phyloP scores from a whole-genome alignment of 2,113 vertebrate genomes.

The Rhea americana region DNA sequence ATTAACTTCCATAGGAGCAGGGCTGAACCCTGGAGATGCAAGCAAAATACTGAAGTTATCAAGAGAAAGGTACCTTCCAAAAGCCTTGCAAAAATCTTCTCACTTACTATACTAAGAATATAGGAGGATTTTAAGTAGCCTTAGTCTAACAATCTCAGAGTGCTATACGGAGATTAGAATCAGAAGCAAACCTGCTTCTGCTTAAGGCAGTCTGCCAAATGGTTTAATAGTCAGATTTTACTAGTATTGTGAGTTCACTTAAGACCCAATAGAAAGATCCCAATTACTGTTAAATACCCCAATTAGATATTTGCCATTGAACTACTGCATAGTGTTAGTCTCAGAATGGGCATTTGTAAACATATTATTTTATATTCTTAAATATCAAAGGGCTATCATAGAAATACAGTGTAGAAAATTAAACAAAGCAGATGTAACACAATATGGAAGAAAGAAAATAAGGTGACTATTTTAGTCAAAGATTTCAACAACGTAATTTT shows the following conservation, averaged over 20 bases:
- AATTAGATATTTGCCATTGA: conserved; percentile 59
- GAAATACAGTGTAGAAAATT: conserved; percentile 33
- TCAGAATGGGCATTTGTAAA: conserved; percentile 57
- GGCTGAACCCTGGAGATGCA: neutral
- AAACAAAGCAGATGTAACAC: conserved; percentile 18
- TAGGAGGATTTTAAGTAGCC: conserved; percentile 62
- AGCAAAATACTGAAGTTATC: neutral
- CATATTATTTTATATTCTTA: conserved; percentile 15
- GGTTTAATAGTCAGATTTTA: conserved; percentile 65
- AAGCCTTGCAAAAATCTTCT: conserved; percentile 7
- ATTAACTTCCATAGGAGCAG: neutral
- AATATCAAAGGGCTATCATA: conserved; percentile 23
- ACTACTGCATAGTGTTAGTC: conserved; percentile 26
- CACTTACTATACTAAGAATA: neutral
- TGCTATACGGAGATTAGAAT: conserved; percentile 59
- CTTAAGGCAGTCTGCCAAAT: conserved; percentile 65
- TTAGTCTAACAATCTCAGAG: conserved; percentile 60
- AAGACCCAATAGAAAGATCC: conserved; percentile 57
- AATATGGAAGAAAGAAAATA: conserved; percentile 12
- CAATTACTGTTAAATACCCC: conserved; percentile 72
- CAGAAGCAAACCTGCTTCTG: conserved; percentile 55
- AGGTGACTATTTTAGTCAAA: neutral
- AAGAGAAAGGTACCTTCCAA: neutral
- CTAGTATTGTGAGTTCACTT: conserved; percentile 60
- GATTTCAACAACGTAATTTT: conserved; percentile 9